Conservation (phyloP, 2,797 vertebrate genomes). For the Esox lucius region DNA sequence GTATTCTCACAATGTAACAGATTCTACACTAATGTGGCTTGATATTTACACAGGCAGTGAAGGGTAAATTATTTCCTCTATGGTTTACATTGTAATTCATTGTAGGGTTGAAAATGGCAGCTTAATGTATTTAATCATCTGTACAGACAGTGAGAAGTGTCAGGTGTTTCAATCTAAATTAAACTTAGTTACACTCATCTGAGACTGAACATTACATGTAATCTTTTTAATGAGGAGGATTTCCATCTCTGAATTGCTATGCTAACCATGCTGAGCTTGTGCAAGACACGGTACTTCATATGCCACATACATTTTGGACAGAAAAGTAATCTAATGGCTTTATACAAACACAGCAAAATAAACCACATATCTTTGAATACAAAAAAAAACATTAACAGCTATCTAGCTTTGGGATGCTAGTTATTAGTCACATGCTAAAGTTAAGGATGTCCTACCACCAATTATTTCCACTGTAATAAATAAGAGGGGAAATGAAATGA, state of each 20-base stretch:
- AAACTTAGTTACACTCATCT: neutral
- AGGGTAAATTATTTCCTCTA: constrained; percentile 14
- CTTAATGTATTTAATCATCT: neutral
- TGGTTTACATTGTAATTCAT: neutral
- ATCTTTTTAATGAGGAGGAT: neutral
- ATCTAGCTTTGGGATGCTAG: neutral
- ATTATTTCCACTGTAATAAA: neutral
- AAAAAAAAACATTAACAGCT: neutral
- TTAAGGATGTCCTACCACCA: neutral
- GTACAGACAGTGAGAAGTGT: constrained; percentile 8
- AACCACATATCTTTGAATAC: neutral
- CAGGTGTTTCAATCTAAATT: constrained; percentile 12
- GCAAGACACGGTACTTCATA: neutral
- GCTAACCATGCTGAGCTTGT: neutral
- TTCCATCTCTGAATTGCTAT: neutral
- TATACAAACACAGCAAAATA: neutral
- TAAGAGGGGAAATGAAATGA: constrained; percentile 11
- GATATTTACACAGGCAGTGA: constrained; percentile 17
- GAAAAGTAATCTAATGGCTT: neutral
- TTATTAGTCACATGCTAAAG: neutral
- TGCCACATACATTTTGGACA: neutral
- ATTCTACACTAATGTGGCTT: constrained; percentile 15
- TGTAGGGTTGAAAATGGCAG: constrained; percentile 16
- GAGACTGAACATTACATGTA: neutral
- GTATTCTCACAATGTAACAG: constrained; percentile 10